Evolutionary conservation across 2,797 vertebrate species (phyloP).

Genomic region (Sebastes steindachneri): DNA sequence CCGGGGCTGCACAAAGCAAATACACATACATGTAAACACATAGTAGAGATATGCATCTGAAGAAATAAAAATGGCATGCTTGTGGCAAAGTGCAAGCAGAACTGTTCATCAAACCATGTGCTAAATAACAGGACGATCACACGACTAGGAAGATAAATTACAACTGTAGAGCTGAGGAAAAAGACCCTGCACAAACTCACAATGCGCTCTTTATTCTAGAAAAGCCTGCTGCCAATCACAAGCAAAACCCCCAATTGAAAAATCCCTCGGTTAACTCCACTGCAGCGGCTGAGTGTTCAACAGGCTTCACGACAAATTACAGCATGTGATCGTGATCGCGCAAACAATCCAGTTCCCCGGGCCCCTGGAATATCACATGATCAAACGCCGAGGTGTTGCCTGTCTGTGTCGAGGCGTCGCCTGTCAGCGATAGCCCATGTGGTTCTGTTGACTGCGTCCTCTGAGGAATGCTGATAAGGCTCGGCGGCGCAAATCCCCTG

Average conservation of each 20-base stretch:
- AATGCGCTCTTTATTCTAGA: background rate
- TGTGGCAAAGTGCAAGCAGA: background rate
- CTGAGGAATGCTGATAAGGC: constrained; percentile 73
- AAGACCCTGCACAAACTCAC: background rate
- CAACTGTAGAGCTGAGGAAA: background rate
- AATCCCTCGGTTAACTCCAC: constrained; percentile 4
- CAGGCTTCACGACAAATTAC: constrained; percentile 60
- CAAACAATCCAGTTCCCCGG: constrained; percentile 31
- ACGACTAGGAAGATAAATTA: background rate
- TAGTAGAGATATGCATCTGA: background rate
- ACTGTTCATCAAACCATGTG: background rate
- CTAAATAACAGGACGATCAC: background rate
- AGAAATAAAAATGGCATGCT: background rate
- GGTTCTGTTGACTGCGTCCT: constrained; percentile 67
- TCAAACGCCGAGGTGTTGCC: constrained; percentile 62
- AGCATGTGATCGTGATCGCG: constrained; percentile 36
- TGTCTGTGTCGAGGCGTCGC: constrained; percentile 37
- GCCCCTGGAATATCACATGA: constrained; percentile 46
- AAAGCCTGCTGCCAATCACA: constrained; percentile 27
- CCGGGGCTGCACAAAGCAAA: background rate
- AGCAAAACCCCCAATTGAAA: background rate
- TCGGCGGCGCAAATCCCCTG: constrained; percentile 46
- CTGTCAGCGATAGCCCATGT: constrained; percentile 61
- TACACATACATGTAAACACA: background rate
- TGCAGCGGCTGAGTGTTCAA: constrained; percentile 28